Evolutionary conservation across 37 sponge, comb jelly and placozoan genomes (phyloP), one percentile per base, ranked within the genome.

Genomic region (Petrosia ficiformis): DNA sequence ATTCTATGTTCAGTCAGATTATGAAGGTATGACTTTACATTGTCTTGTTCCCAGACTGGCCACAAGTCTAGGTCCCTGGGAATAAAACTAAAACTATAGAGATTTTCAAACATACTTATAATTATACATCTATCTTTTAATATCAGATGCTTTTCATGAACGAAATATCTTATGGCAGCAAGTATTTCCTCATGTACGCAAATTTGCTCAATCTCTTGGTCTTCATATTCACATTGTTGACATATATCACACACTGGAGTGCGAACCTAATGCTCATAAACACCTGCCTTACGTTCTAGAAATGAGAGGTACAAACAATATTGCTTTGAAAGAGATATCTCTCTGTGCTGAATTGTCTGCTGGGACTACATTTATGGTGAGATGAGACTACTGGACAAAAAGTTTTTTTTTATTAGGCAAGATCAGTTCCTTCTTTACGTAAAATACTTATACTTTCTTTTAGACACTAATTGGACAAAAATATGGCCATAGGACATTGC

Each of bases 331-430:
- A 44, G 94, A 93, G 68, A 86, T 93, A 8, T 65, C 82, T 24
- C 77, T 86, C 14, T 93, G 84, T 31, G 87, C 86, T 63, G 31
- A 77, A 22, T 16, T 72, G 22, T 93, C 94, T 31, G 56, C 76
- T 42, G 94, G 94, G 8, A 80, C 80, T 40, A 68, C 37, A 29
- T 93, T 90, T 86, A 76, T 93, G 40, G 94, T 93, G 78, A 80
- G 89, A 60, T 0, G 1, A 0, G 14, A 8, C 24, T 2, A 34
- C 22, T 63, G 38, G 26, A 39, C 1, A 24, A 42, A 70, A n/a
- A n/a, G n/a, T n/a, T n/a, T n/a, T n/a, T n/a, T n/a, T n/a, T n/a
- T n/a, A n/a, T n/a, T n/a, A n/a, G n/a, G n/a, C n/a, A n/a, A n/a
- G n/a, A n/a, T n/a, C n/a, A n/a, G n/a, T n/a, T n/a, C n/a, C n/a